These are phyloP conservation scores for Agapornis roseicollis DNA, from an alignment of 2,113 vertebrate genomes.

Conservation along the genomic window DNA sequence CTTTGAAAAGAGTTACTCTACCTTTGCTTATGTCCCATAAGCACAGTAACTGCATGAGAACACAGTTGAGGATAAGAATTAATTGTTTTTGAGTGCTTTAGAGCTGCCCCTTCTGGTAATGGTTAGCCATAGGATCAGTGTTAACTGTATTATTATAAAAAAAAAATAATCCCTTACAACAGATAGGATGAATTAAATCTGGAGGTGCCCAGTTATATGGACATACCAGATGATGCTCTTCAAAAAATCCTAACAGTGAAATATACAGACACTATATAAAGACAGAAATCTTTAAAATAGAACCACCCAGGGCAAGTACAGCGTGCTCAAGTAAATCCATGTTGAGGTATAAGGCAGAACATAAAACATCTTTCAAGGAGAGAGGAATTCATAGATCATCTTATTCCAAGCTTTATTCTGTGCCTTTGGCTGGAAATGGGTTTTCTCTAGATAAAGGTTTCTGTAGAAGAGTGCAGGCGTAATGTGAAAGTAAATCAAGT, in stretches of 20 bases:
- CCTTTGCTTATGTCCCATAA: background rate
- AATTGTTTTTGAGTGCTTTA: background rate
- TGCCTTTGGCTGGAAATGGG: background rate
- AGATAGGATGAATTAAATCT: background rate
- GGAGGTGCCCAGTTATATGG: background rate
- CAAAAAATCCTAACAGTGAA: background rate
- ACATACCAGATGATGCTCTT: background rate
- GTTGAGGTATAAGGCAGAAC: background rate
- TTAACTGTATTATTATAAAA: background rate
- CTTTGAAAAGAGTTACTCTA: background rate
- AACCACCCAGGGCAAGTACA: background rate
- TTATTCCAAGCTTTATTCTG: background rate
- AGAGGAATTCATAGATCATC: background rate
- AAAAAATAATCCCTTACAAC: background rate
- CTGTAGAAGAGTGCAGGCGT: background rate
- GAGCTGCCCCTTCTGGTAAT: background rate
- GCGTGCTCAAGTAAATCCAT: background rate
- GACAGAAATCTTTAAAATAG: background rate
- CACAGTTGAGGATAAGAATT: background rate
- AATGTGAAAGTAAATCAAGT: background rate
- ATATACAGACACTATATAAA: background rate
- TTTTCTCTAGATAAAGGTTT: background rate
- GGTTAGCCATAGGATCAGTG: background rate
- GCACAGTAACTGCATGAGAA: background rate
- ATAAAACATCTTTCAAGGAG: background rate